Evolutionary conservation across 2,888 invertebrate genomes (phyloP).

Genomic region (Heliothis peltigera): DNA sequence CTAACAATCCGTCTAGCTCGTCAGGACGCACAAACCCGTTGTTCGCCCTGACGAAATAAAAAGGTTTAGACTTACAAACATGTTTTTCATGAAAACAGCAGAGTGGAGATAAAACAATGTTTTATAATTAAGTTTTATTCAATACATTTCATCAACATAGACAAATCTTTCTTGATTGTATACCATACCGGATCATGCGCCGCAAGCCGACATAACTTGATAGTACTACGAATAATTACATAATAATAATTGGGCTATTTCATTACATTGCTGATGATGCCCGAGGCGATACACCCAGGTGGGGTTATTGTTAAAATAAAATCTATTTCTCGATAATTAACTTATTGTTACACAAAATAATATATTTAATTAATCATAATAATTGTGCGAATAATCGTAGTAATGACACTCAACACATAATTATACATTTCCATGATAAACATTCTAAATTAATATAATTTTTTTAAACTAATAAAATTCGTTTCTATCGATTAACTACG

Average conservation of each 20-base stretch:
- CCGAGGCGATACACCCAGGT: conserved; percentile 43
- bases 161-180: conserved; percentile 64
- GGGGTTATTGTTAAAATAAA: conserved; percentile 50
- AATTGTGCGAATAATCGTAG: conserved; percentile 76
- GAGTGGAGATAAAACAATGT: conserved; percentile 52
- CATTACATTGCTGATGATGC: conserved; percentile 44
- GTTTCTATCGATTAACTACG: conserved; percentile 67
- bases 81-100: too few species aligned
- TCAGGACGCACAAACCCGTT: too few species aligned
- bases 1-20: neutral
- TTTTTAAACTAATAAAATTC: conserved; percentile 76
- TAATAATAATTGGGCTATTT: conserved; percentile 37
- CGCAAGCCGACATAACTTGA: conserved; percentile 41
- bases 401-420: conserved; percentile 70
- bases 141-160: conserved; percentile 72
- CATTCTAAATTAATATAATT: conserved; percentile 62
- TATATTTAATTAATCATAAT: conserved; percentile 61
- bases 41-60: too few species aligned
- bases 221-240: conserved; percentile 41
- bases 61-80: too few species aligned
- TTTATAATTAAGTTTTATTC: conserved; percentile 75
- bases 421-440: conserved; percentile 66
- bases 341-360: conserved; percentile 54
- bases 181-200: conserved; percentile 36
- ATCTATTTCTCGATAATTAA: conserved; percentile 51